phyloP scores from a whole-genome alignment of 2,113 vertebrate species.

The Pleuronectes platessa region DNA sequence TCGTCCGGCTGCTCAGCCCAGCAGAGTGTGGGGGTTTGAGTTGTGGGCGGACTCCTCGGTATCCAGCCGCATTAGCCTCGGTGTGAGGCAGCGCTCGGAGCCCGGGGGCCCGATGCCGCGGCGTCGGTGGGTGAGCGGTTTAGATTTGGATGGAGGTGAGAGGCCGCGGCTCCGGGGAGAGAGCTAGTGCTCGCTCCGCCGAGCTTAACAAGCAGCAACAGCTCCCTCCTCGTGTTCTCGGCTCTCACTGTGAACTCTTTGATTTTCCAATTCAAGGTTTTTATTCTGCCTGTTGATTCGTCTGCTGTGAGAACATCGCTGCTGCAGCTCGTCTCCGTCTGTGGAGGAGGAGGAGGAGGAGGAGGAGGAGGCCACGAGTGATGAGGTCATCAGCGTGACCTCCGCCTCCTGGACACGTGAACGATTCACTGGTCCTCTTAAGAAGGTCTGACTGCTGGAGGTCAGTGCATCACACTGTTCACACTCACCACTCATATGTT shows the following conservation, averaged over 20 bases:
- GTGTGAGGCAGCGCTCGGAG: conserved; percentile 27
- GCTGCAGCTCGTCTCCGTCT: conserved; percentile 22
- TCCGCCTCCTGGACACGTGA: conserved; percentile 6
- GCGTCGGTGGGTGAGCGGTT: conserved; percentile 46
- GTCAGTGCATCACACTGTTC: too few relatives aligned
- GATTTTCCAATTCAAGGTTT: conserved; percentile 71
- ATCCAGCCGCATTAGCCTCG: conserved; percentile 58
- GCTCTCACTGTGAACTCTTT: conserved; percentile 63
- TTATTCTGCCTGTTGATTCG: conserved; percentile 32
- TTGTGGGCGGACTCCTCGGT: conserved; percentile 69
- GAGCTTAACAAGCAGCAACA: conserved; percentile 58
- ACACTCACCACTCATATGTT: too few relatives aligned
- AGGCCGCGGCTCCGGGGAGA: conserved; percentile 63
- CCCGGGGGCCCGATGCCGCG: conserved; percentile 55
- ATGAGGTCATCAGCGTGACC: conserved; percentile 52
- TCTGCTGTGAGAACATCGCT: conserved; percentile 7
- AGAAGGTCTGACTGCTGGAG: too few relatives aligned
- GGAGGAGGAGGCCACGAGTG: conserved; percentile 32
- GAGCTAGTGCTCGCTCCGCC: conserved; percentile 28
- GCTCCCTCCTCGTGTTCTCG: conserved; percentile 49
- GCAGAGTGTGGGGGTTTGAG: conserved; percentile 53
- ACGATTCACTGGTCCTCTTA: conserved; percentile 14
- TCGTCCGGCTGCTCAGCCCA: conserved; percentile 15
- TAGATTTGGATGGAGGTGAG: conserved; percentile 49
- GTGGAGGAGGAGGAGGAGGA: conserved; percentile 63